phyloP scores from a whole-genome alignment of 2,888 invertebrate genomes.

The Calliopum simillimum region DNA sequence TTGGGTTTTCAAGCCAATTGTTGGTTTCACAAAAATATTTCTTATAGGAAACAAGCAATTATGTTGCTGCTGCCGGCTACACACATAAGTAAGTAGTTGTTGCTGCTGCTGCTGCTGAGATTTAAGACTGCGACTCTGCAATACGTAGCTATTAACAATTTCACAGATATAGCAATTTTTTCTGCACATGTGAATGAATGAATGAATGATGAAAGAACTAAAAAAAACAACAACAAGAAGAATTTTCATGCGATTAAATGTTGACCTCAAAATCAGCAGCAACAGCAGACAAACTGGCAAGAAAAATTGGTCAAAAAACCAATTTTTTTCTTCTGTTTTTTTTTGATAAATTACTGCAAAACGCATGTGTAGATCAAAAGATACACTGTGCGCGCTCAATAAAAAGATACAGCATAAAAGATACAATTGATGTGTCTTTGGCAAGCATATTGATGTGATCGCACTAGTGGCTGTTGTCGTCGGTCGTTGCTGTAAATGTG shows the following conservation, averaged over 20 bases:
- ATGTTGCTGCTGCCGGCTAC: slow-evolving; percentile 1
- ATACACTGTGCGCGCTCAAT: not conserved
- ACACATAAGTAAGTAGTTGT: no score
- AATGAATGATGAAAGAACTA: no score
- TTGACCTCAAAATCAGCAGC: slow-evolving; percentile 19
- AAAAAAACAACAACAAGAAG: no score
- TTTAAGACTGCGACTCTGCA: no score
- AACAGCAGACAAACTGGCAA: not conserved
- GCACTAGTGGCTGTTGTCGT: no score
- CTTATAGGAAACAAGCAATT: slow-evolving; percentile 23
- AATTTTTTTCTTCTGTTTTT: not conserved
- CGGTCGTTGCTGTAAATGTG: no score
- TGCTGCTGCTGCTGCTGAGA: no score
- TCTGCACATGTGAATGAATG: no score
- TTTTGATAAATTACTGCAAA: not conserved
- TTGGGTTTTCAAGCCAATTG: not conserved
- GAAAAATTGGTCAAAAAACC: slow-evolving; percentile 1
- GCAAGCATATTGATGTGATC: not conserved
- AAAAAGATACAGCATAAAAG: not conserved
- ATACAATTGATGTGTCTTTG: slow-evolving; percentile 5
- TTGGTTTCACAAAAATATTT: not conserved
- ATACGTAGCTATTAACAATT: no score
- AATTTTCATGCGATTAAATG: not conserved
- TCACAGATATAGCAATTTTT: no score
- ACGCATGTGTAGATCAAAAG: slow-evolving; percentile 1